phyloP scores from a whole-genome alignment of 2,888 invertebrate genomes.

The Oscheius sp. region DNA sequence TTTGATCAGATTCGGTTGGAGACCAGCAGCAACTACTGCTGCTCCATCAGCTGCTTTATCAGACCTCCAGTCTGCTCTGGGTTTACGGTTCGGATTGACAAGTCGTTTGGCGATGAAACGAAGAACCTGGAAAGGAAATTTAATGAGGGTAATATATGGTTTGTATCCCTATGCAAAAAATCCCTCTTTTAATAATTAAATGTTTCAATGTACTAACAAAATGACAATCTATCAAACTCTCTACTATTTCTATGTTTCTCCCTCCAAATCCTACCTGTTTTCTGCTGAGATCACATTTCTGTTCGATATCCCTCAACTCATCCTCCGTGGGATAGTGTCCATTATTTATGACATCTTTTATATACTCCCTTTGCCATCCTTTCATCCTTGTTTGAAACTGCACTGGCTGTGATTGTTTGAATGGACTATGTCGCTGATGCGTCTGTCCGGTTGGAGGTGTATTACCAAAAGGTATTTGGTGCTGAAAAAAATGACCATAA shows the following conservation, averaged over 20 bases:
- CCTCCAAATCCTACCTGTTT: slow-evolving; percentile 37
- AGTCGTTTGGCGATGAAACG: slow-evolving; percentile 53
- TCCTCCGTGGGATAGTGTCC: slow-evolving; percentile 54
- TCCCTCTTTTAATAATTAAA: neutral
- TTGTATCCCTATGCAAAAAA: too few species aligned
- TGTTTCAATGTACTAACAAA: neutral
- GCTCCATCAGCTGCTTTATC: slow-evolving; percentile 24
- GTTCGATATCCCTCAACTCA: slow-evolving; percentile 49
- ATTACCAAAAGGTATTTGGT: neutral
- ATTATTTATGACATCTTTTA: slow-evolving; percentile 53
- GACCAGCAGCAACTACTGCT: neutral
- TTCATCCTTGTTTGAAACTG: slow-evolving; percentile 52
- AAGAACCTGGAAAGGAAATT: slow-evolving; percentile 39
- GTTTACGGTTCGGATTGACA: slow-evolving; percentile 50
- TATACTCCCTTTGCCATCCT: slow-evolving; percentile 55
- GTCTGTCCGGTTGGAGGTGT: neutral
- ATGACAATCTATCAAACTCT: too few species aligned
- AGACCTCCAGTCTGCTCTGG: slow-evolving; percentile 37
- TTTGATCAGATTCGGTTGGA: neutral
- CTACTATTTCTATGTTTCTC: too few species aligned
- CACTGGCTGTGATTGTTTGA: neutral
- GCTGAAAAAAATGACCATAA: neutral
- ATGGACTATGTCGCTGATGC: neutral
- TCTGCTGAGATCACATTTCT: slow-evolving; percentile 49
- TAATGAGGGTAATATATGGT: too few species aligned